Evolutionary conservation across 2,113 vertebrate species (phyloP).

Genomic region (Gopherus flavomarginatus): DNA sequence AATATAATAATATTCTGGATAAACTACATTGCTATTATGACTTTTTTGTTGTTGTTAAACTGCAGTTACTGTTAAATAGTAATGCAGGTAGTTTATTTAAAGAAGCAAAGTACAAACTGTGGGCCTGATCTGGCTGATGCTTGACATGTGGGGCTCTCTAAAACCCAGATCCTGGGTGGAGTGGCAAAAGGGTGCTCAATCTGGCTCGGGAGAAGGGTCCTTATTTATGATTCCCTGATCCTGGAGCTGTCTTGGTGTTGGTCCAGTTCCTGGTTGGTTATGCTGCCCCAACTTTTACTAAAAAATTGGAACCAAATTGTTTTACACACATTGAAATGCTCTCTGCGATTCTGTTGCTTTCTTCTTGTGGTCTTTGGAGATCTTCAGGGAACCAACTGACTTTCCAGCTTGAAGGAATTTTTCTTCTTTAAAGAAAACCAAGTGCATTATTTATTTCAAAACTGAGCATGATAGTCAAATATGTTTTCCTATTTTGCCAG

Average conservation of each 20-base stretch:
- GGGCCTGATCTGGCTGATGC: background rate
- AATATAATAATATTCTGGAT: background rate
- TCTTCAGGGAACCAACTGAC: background rate
- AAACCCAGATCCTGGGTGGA: background rate
- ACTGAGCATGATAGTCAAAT: background rate
- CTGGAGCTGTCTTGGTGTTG: background rate
- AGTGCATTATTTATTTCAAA: background rate
- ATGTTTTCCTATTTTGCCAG: background rate
- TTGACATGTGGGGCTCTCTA: background rate
- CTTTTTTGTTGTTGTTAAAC: background rate
- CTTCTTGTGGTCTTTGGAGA: background rate
- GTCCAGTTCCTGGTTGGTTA: too few species aligned
- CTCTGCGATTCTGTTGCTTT: background rate
- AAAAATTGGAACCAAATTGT: background rate
- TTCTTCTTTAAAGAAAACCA: constrained; percentile 3
- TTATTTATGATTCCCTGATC: background rate
- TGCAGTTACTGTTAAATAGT: background rate
- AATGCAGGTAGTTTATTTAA: background rate
- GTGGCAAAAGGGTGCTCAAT: background rate
- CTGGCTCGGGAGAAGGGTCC: background rate
- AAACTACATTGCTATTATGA: background rate
- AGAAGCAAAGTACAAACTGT: background rate
- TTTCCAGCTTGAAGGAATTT: background rate
- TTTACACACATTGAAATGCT: background rate
- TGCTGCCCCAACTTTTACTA: background rate